Conservation (phyloP, 1,140 invertebrate genomes). For the Drosophila suzukii region DNA sequence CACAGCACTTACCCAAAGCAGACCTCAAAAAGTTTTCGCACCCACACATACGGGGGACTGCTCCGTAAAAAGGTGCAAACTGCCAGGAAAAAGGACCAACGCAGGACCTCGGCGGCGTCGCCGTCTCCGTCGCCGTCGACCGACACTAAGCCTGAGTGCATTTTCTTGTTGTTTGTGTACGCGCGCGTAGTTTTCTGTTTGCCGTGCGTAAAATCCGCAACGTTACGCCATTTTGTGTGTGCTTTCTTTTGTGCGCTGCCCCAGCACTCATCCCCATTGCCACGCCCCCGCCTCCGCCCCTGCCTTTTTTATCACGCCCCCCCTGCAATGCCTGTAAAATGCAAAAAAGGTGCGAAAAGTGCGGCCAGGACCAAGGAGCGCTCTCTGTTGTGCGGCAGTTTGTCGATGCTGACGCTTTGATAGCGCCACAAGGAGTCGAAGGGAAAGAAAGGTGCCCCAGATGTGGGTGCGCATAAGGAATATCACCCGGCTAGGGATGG, state of each 20-base stretch:
- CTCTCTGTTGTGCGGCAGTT: constrained; percentile 50
- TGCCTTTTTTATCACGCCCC: constrained; percentile 20
- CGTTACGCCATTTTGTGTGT: constrained; percentile 82
- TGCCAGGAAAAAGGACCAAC: constrained; percentile 47
- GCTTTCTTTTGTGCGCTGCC: constrained; percentile 67
- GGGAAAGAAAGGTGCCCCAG: not conserved
- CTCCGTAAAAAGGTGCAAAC: constrained; percentile 75
- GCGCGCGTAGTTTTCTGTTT: constrained; percentile 80
- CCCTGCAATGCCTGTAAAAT: constrained; percentile 59
- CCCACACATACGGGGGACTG: constrained; percentile 49
- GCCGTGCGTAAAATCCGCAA: constrained; percentile 82
- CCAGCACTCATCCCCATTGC: constrained; percentile 8
- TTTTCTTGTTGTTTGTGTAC: constrained; percentile 82
- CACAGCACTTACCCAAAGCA: constrained; percentile 81
- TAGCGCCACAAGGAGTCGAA: constrained; percentile 27
- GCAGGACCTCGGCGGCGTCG: constrained; percentile 39
- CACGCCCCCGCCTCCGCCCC: not conserved
- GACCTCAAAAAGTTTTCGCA: constrained; percentile 77
- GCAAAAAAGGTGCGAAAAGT: constrained; percentile 81
- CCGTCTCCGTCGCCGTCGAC: constrained; percentile 50
- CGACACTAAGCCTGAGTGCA: constrained; percentile 83
- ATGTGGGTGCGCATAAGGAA: constrained; percentile 11
- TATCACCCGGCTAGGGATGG: constrained; percentile 13
- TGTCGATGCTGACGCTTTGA: constrained; percentile 74
- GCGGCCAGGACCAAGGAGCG: constrained; percentile 31